A percentile compares a stretch with the other conserved stretches of the same genome.
Evolutionary conservation across 2,888 invertebrate species (phyloP).

Genomic region (Ophion ventricosus): DNA sequence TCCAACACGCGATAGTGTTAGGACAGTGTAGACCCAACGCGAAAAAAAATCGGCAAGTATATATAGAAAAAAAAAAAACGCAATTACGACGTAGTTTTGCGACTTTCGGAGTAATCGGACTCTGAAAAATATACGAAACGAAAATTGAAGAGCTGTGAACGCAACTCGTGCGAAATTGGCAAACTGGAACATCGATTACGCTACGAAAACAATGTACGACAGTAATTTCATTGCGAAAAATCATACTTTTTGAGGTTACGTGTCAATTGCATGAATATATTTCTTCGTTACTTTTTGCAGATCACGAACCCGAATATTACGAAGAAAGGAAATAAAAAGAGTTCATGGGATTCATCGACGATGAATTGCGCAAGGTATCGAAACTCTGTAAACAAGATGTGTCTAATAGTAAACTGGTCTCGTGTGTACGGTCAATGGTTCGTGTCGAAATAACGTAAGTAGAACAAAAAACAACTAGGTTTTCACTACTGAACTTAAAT

Average conservation of each 20-base stretch:
- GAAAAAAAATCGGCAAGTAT: conserved; percentile 3
- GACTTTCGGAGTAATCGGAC: conserved; percentile 54
- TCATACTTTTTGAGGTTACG: conserved; percentile 26
- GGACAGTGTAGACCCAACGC: background rate
- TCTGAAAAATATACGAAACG: conserved; percentile 34
- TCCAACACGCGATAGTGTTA: background rate
- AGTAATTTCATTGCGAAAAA: background rate
- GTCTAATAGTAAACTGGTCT: conserved; percentile 86
- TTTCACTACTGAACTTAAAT: background rate
- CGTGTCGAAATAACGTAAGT: conserved; percentile 87
- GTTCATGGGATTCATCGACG: conserved; percentile 87
- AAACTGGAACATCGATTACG: conserved; percentile 3
- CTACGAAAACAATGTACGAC: conserved; percentile 13
- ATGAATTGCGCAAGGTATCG: conserved; percentile 87
- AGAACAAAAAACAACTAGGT: background rate
- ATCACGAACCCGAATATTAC: background rate
- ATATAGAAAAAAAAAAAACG: conserved; percentile 24
- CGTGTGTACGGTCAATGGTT: conserved; percentile 87
- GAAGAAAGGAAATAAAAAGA: conserved; percentile 32
- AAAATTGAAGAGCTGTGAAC: background rate
- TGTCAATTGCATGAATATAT: conserved; percentile 15
- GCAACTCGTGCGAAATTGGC: background rate
- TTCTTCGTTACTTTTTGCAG: background rate
- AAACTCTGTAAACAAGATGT: conserved; percentile 87
- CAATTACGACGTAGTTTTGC: conserved; percentile 23